Base-by-base conservation (phyloP, 2,113 vertebrate species). In the Paedocypris sp. region DNA sequence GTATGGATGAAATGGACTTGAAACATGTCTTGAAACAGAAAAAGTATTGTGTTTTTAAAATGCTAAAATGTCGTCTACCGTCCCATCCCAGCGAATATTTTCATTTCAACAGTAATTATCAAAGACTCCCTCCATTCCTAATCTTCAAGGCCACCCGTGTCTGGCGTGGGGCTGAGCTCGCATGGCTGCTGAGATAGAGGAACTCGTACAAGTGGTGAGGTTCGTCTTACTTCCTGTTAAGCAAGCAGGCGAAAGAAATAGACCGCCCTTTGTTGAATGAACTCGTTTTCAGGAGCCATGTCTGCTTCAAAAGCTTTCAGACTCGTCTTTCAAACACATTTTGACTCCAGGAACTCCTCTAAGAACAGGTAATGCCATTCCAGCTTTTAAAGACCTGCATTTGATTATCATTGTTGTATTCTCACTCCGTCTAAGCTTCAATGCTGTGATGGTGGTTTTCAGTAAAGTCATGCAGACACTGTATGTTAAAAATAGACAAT, bases 141-240 rank as follows among this genome's bases (percentile, higher is more conserved):
- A 87, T 85, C 85, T 82, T 64, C 54, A 60, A 74, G 74, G 66
- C 81, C 82, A 83, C 76, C 70, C 72, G 69, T 77, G 72, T 68
- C 39, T 78, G 77, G 71, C 77, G 75, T 75, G 71, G 70, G 64
- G 77, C 75, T 63, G 74, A 69, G 16, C 74, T 50, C 43, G 73
- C 75, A 69, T 86, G 83, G 78, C 70, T 74, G 74, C 35, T 74
- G 74, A 86, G 84, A 87, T 87, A 87, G 84, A 85, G 82, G 79
- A 84, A 85, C 83, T 70, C 51, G 74, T 66, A 75, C 79, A 82
- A 82, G 79, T 64, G 74, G 62, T 68, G 75, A 74, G 73, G 72
- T 74, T 79, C 77, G 20, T 77, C 75, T 69, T 69, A 83, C 82
- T 87, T 86, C 84, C 85, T 87, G 83, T 78, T 73, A 74, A 82